phyloP scores from a whole-genome alignment of 2,888 invertebrate species.

The Troides aeacus region DNA sequence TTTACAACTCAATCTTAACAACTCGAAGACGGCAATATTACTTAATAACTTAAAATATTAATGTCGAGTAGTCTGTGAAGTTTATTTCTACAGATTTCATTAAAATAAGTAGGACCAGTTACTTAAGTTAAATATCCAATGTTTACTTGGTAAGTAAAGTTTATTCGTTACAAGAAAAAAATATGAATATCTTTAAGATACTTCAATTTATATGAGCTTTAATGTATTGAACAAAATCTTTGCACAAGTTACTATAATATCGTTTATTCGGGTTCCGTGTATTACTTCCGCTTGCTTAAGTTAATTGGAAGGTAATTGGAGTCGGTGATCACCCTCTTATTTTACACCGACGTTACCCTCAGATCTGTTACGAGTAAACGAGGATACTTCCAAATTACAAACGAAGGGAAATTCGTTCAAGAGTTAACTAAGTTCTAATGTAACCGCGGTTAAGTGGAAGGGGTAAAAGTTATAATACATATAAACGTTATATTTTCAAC shows the following conservation, averaged over 20 bases:
- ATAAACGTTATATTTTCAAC: background rate
- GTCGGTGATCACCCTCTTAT: background rate
- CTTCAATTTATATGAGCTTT: background rate
- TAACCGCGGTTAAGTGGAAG: background rate
- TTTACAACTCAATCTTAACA: background rate
- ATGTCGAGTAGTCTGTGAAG: background rate
- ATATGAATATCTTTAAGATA: background rate
- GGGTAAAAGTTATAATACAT: background rate
- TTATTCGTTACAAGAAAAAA: background rate
- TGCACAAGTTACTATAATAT: background rate
- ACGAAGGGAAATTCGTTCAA: constrained; percentile 13
- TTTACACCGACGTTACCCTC: constrained; percentile 2
- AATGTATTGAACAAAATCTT: background rate
- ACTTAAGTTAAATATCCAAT: background rate
- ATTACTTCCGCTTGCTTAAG: constrained; percentile 4
- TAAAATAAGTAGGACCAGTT: background rate
- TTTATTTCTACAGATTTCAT: background rate
- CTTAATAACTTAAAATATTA: constrained; percentile 10
- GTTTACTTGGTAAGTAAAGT: background rate
- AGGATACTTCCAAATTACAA: constrained; percentile 10
- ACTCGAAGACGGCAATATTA: background rate
- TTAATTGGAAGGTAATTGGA: constrained; percentile 20
- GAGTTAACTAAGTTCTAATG: constrained; percentile 5
- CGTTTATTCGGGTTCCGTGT: background rate
- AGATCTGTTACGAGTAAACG: constrained; percentile 11